Conservation (phyloP, 2,888 invertebrate genomes). For the Drosophila antonietae region DNA sequence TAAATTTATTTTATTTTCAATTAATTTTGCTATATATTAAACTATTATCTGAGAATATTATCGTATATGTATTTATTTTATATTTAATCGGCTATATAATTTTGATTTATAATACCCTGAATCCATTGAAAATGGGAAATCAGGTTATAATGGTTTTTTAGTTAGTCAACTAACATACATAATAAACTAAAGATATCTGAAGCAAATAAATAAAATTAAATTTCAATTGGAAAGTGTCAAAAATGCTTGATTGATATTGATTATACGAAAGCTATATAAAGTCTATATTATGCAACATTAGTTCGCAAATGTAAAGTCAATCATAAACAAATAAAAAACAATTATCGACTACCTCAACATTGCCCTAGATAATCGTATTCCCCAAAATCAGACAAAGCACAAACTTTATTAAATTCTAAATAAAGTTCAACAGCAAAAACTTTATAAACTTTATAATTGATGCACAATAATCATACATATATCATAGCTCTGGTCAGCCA, state of each 20-base stretch:
- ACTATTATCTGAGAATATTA: no score
- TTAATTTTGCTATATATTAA: no score
- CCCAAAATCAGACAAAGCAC: neutral
- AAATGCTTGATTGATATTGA: neutral
- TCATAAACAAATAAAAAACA: neutral
- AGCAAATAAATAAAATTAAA: no score
- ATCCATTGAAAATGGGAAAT: no score
- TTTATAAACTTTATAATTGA: slow-evolving; percentile 22
- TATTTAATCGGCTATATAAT: no score
- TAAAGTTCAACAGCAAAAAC: neutral
- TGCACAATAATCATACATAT: slow-evolving; percentile 21
- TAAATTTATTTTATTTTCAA: no score
- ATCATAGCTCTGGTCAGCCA: slow-evolving; percentile 11
- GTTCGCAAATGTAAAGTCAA: neutral
- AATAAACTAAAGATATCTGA: no score
- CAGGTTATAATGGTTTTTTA: no score
- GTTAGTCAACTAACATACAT: no score
- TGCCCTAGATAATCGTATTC: neutral
- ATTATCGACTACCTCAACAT: neutral
- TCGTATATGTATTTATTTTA: no score
- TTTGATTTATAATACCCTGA: no score
- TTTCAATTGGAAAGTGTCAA: neutral
- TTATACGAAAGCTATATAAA: neutral
- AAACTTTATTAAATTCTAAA: neutral
- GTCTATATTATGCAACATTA: neutral